phyloP scores from a whole-genome alignment of 23 tunicate species.

The Diplosoma virens region DNA sequence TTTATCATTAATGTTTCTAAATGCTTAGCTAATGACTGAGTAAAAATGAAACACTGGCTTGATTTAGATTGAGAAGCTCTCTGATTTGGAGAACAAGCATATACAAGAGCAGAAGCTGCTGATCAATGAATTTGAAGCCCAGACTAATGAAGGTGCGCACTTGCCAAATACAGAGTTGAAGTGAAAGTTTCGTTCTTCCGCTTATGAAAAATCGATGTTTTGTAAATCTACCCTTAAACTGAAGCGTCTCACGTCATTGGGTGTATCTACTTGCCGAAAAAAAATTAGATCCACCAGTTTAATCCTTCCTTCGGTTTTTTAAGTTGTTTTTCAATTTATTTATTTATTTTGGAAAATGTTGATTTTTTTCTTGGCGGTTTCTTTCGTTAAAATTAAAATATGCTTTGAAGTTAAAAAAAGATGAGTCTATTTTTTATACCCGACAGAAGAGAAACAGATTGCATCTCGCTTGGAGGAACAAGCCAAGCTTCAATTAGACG shows the following conservation, averaged over 20 bases:
- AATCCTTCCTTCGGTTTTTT: no score
- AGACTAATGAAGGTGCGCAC: no score
- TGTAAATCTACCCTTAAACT: no score
- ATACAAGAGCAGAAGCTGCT: slow-evolving; percentile 33
- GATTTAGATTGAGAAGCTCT: slow-evolving; percentile 52
- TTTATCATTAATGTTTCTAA: no score
- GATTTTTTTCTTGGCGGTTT: background rate
- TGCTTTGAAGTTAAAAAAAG: background rate
- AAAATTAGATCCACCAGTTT: no score
- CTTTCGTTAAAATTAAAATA: background rate
- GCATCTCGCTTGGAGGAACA: slow-evolving; percentile 63
- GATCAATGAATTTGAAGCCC: slow-evolving; percentile 19
- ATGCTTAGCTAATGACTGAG: no score
- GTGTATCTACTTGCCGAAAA: no score
- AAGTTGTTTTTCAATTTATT: background rate
- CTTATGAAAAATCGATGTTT: no score
- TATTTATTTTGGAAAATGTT: background rate
- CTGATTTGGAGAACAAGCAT: slow-evolving; percentile 66
- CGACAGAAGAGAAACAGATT: slow-evolving; percentile 60
- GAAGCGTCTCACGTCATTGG: no score
- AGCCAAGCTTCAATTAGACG: slow-evolving; percentile 57
- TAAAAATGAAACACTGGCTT: no score
- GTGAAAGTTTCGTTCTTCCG: no score
- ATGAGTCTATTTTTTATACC: background rate
- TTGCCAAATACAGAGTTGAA: no score